phyloP scores from a whole-genome alignment of 2,888 invertebrate genomes.

The Drosophila macrospina region DNA sequence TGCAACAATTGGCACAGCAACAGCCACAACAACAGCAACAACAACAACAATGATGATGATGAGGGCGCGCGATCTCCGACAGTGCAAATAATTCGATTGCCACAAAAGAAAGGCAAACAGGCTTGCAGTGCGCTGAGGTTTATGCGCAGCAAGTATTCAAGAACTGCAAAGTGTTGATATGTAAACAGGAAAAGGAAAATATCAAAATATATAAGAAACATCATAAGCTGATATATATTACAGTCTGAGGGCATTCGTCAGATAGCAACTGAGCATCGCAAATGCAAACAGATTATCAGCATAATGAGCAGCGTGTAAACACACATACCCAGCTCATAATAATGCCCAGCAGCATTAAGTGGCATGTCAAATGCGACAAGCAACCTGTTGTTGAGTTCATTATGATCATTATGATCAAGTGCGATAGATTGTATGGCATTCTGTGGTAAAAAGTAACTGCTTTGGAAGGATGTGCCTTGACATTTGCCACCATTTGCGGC shows the following conservation, averaged over 20 bases:
- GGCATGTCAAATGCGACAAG: slow-evolving; percentile 29
- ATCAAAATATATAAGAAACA: too few species aligned
- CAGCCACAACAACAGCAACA: neutral
- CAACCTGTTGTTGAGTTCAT: slow-evolving; percentile 36
- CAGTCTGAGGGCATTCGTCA: too few species aligned
- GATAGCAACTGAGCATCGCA: slow-evolving; percentile 13
- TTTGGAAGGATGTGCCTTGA: slow-evolving; percentile 73
- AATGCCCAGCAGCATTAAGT: slow-evolving; percentile 51
- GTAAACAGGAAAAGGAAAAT: too few species aligned
- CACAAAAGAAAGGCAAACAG: slow-evolving; percentile 41
- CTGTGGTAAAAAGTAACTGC: slow-evolving; percentile 38
- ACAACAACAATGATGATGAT: slow-evolving; percentile 20
- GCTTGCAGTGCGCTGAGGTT: slow-evolving; percentile 22
- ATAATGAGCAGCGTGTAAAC: slow-evolving; percentile 36
- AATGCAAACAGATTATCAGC: slow-evolving; percentile 12
- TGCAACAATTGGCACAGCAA: slow-evolving; percentile 58
- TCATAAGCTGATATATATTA: too few species aligned
- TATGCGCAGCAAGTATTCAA: slow-evolving; percentile 14
- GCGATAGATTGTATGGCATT: slow-evolving; percentile 44
- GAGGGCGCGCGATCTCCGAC: slow-evolving; percentile 54
- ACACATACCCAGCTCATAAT: slow-evolving; percentile 17
- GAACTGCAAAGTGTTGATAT: neutral
- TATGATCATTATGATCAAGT: slow-evolving; percentile 25
- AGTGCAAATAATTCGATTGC: slow-evolving; percentile 40
- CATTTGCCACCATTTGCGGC: slow-evolving; percentile 56